Evolutionary conservation across 1,140 invertebrate genomes (phyloP).

Genomic region (Apis dorsata): DNA sequence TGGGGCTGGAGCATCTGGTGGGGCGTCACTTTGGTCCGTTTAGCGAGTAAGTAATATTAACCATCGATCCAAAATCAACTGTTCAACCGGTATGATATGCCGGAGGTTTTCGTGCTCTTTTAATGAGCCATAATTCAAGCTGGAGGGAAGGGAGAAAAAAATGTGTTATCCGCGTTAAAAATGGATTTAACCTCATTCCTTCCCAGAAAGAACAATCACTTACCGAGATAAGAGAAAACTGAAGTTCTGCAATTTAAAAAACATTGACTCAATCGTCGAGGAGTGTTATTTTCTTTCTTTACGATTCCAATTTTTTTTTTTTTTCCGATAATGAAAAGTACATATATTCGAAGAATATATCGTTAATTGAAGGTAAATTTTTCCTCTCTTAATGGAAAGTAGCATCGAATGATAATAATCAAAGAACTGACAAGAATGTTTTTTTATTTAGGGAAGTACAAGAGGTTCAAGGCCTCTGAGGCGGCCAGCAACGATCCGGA

Average conservation of each 20-base stretch:
- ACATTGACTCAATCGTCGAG: neutral
- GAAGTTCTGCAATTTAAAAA: neutral
- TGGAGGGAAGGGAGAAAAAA: neutral
- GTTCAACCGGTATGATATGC: neutral
- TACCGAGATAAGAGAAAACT: neutral
- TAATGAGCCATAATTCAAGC: neutral
- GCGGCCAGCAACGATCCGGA: conserved; percentile 73
- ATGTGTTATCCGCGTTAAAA: neutral
- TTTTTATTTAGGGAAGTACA: conserved; percentile 73
- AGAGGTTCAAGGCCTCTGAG: conserved; percentile 75
- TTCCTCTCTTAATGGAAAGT: too few species aligned
- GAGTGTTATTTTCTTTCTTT: neutral
- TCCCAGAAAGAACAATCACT: neutral
- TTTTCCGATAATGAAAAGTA: too few species aligned
- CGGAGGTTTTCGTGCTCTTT: neutral
- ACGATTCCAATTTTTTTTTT: neutral
- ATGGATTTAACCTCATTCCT: neutral
- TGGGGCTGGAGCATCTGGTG: conserved; percentile 99
- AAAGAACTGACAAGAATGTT: neutral
- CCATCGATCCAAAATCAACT: conserved; percentile 28
- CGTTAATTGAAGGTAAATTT: too few species aligned
- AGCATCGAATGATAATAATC: too few species aligned
- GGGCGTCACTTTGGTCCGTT: conserved; percentile 93
- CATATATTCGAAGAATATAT: too few species aligned
- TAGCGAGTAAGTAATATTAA: conserved; percentile 83